phyloP scores from a whole-genome alignment of 2,888 invertebrate species.

The Chouioia cunea region DNA sequence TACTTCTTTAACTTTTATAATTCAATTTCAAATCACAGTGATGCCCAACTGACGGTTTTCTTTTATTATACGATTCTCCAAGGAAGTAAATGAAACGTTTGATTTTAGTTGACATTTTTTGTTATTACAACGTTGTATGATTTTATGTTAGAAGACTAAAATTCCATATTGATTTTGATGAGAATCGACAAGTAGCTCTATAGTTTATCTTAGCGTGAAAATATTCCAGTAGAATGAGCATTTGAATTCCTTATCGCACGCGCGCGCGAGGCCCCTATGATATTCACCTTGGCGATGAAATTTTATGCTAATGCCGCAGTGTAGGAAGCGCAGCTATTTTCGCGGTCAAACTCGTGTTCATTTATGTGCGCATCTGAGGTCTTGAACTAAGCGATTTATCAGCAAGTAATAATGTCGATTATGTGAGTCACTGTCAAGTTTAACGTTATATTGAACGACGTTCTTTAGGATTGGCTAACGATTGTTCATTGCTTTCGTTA shows the following conservation, averaged over 20 bases:
- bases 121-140: no score
- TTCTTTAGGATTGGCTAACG: no score
- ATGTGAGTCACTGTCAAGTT: constrained; percentile 34
- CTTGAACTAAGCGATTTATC: constrained; percentile 18
- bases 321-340: constrained; percentile 27
- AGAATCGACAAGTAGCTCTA: not conserved
- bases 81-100: no score
- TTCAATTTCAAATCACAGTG: no score
- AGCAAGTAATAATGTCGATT: not conserved
- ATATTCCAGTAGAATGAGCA: constrained; percentile 21
- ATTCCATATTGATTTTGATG: not conserved
- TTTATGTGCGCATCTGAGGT: not conserved
- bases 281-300: constrained; percentile 41
- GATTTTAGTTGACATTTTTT: no score
- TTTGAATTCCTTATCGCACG: constrained; percentile 27
- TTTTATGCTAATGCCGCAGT: constrained; percentile 34
- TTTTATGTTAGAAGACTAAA: not conserved
- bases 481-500: no score
- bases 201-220: constrained; percentile 16
- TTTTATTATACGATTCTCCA: no score
- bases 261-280: constrained; percentile 30
- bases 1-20: no score
- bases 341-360: constrained; percentile 26
- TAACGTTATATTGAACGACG: no score
- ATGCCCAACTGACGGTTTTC: no score